Conservation (phyloP, 2,113 vertebrate genomes). For the Apaloderma vittatum region DNA sequence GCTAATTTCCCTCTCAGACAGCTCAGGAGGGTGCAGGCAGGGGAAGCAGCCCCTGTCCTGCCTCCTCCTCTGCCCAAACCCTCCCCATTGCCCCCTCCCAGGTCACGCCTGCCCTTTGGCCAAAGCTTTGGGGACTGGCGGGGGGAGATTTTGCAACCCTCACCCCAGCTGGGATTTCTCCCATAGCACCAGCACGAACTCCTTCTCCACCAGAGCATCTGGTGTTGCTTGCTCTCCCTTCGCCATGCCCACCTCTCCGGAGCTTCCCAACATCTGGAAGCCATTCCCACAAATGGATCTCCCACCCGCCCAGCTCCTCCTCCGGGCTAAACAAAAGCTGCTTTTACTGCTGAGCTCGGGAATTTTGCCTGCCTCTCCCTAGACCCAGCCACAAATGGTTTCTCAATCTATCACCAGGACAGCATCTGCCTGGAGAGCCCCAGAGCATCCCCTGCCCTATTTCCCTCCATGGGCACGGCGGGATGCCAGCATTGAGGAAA, state of each 20-base stretch:
- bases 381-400: neutral
- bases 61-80: neutral
- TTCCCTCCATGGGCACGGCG: neutral
- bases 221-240: neutral
- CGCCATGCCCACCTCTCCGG: neutral
- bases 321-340: neutral
- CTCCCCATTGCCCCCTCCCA: neutral
- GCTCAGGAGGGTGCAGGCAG: neutral
- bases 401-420: neutral
- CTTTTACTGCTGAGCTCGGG: neutral
- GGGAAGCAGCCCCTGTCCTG: neutral
- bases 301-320: neutral
- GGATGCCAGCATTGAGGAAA: neutral
- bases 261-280: slow-evolving; percentile 24
- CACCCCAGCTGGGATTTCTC: neutral
- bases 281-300: neutral
- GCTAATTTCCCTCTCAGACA: neutral
- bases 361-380: neutral
- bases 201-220: neutral
- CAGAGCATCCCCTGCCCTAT: neutral
- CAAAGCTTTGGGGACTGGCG: neutral
- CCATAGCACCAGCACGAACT: neutral
- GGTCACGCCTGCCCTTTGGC: neutral
- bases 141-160: neutral
- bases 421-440: neutral